Evolutionary conservation across 2,888 invertebrate genomes (phyloP).

Genomic region (Lithophane leautieri): DNA sequence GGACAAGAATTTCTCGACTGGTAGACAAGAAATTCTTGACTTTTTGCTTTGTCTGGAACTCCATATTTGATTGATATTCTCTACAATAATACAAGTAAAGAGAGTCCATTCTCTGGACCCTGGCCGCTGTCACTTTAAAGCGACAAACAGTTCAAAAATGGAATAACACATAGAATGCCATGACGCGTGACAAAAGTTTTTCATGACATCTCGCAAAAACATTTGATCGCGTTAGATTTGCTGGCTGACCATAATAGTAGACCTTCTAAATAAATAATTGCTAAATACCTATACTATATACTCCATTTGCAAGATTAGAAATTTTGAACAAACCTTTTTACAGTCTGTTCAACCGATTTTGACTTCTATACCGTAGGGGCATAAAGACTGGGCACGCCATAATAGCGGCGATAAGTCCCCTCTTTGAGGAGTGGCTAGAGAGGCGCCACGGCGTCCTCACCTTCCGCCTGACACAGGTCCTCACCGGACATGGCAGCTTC

Average conservation of each 20-base stretch:
- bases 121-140: not conserved
- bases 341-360: too few relatives aligned
- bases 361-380: too few relatives aligned
- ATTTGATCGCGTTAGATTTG: not conserved
- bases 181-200: not conserved
- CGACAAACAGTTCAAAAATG: not conserved
- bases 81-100: not conserved
- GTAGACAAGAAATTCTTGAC: not conserved
- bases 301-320: too few relatives aligned
- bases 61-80: not conserved
- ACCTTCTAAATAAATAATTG: too few relatives aligned
- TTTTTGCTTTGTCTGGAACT: not conserved
- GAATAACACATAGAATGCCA: not conserved
- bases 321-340: too few relatives aligned
- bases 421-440: too few relatives aligned
- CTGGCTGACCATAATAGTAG: not conserved
- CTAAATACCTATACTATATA: too few relatives aligned
- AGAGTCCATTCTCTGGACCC: not conserved
- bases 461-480: too few relatives aligned
- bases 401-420: too few relatives aligned
- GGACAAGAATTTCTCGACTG: not conserved
- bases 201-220: not conserved
- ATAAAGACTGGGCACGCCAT: too few relatives aligned
- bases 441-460: too few relatives aligned
- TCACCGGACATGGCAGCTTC: too few relatives aligned